A percentile compares a stretch with the other conserved stretches of the same genome.
Conservation (phyloP, 2,888 invertebrate species). For the Cataglyphis albicans region DNA sequence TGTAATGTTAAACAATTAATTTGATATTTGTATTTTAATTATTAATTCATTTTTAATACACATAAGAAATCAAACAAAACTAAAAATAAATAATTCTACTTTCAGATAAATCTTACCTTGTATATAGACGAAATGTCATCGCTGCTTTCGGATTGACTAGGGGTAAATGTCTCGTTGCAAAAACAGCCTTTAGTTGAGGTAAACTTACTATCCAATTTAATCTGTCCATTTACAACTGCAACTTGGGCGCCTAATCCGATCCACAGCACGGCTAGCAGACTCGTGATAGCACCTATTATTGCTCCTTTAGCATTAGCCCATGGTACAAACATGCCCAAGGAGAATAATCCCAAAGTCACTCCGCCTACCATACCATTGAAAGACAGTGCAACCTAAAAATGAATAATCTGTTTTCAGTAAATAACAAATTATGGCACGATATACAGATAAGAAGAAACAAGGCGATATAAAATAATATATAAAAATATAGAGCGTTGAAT, state of each 20-base stretch:
- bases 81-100: background rate
- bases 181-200: slow-evolving; percentile 88
- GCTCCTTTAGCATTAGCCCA: slow-evolving; percentile 94
- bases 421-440: background rate
- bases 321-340: slow-evolving; percentile 95
- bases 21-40: background rate
- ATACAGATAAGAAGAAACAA: background rate
- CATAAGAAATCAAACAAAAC: background rate
- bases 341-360: slow-evolving; percentile 94
- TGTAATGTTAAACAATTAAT: background rate
- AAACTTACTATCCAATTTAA: slow-evolving; percentile 85
- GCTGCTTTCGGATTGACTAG: background rate
- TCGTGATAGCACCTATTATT: slow-evolving; percentile 89
- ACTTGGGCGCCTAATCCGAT: slow-evolving; percentile 91
- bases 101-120: slow-evolving; percentile 73
- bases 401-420: background rate
- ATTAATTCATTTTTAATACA: background rate
- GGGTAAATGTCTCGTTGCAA: slow-evolving; percentile 80
- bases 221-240: slow-evolving; percentile 86
- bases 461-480: background rate
- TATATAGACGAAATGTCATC: slow-evolving; percentile 79
- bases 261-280: slow-evolving; percentile 88
- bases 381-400: slow-evolving; percentile 90
- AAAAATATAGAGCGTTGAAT: background rate
- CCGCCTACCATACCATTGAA: slow-evolving; percentile 97